phyloP scores from a whole-genome alignment of 2,113 vertebrate species.

The Desmodus rotundus region DNA sequence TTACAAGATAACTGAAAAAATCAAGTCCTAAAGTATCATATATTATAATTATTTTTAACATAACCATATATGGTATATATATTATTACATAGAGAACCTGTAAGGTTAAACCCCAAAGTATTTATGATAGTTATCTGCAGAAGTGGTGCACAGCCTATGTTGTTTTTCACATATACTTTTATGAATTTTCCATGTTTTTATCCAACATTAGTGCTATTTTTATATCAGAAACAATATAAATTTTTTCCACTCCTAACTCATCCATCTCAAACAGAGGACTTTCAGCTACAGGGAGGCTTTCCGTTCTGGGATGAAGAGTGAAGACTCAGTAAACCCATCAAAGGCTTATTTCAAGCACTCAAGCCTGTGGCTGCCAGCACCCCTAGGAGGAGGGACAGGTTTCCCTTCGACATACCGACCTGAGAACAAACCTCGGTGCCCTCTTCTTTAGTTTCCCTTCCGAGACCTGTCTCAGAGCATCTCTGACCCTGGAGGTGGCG shows the following conservation, averaged over 20 bases:
- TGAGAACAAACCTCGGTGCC: background rate
- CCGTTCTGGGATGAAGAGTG: background rate
- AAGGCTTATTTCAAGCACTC: background rate
- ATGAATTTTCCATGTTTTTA: background rate
- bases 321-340: background rate
- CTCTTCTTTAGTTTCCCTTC: background rate
- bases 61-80: background rate
- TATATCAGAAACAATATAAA: background rate
- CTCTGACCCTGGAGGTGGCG: background rate
- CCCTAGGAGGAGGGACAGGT: background rate
- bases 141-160: background rate
- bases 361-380: background rate
- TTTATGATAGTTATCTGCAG: background rate
- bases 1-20: background rate
- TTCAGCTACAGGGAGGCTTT: background rate
- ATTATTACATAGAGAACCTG: background rate
- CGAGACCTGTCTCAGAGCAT: background rate
- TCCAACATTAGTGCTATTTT: background rate
- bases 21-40: background rate
- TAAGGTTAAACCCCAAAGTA: constrained; percentile 33
- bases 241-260: background rate
- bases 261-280: background rate
- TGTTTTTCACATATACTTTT: background rate
- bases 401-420: background rate
- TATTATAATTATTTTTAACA: constrained; percentile 49